These are phyloP conservation scores for Actinia equina DNA, from an alignment of 64 coral and sea anemone genomes.

Conservation along the genomic window DNA sequence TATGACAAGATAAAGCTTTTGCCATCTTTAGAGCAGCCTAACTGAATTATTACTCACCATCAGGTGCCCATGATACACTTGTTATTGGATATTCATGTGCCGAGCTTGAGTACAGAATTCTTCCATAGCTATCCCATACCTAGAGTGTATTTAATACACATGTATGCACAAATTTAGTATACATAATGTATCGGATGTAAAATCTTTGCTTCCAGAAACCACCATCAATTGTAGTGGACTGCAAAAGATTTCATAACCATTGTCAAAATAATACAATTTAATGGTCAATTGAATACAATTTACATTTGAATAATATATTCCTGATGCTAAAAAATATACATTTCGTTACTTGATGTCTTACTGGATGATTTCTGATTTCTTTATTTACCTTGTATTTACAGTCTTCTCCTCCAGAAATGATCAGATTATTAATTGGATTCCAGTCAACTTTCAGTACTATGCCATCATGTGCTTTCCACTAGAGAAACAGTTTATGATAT, in stretches of 20 bases:
- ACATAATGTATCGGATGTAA: too few relatives aligned
- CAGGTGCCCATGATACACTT: constrained; percentile 92
- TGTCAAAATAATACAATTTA: too few relatives aligned
- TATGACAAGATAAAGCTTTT: background rate
- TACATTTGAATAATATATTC: too few relatives aligned
- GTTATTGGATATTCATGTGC: constrained; percentile 89
- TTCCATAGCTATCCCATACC: constrained; percentile 99
- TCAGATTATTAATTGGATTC: constrained; percentile 97
- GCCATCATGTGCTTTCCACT: constrained; percentile 99
- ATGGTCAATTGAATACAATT: too few relatives aligned
- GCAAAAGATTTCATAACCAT: too few relatives aligned
- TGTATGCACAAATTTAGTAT: too few relatives aligned
- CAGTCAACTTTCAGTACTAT: constrained; percentile 96
- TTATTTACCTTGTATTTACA: constrained; percentile 94
- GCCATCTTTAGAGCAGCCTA: too few relatives aligned
- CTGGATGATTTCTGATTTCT: background rate
- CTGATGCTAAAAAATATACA: background rate
- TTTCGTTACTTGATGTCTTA: background rate
- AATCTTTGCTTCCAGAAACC: too few relatives aligned
- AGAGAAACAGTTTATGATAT: background rate
- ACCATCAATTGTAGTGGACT: too few relatives aligned
- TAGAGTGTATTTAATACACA: background rate
- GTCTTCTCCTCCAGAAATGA: constrained; percentile 97
- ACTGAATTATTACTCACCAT: constrained; percentile 46
- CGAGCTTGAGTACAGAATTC: constrained; percentile 84